Percentiles rank a stretch among this genome's conserved stretches.
These are phyloP conservation scores for Perognathus longimembris DNA, from an alignment of 2,113 vertebrate genomes.

Conservation along the genomic window DNA sequence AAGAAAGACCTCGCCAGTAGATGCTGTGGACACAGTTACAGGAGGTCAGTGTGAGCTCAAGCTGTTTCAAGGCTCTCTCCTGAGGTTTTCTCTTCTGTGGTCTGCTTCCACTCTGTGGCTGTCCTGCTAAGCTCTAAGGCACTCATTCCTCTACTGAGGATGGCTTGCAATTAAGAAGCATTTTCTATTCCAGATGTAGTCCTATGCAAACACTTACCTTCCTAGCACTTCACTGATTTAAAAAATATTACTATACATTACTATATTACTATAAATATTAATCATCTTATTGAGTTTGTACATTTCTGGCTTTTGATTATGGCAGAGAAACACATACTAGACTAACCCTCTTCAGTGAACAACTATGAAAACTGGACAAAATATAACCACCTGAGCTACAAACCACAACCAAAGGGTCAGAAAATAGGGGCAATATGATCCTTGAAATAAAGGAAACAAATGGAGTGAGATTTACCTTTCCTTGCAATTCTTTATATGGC, in stretches of 20 bases:
- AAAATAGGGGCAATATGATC: neutral
- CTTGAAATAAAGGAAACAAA: neutral
- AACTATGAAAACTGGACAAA: constrained; percentile 39
- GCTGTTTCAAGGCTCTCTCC: constrained; percentile 84
- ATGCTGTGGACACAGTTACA: constrained; percentile 74
- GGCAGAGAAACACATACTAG: neutral
- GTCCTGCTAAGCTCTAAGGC: constrained; percentile 71
- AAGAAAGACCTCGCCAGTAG: constrained; percentile 80
- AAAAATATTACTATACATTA: too few relatives aligned
- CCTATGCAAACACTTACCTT: constrained; percentile 3
- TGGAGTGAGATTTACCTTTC: neutral
- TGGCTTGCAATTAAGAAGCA: constrained; percentile 29
- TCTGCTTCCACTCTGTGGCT: constrained; percentile 74
- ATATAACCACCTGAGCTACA: neutral
- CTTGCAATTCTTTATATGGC: neutral
- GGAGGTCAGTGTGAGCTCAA: constrained; percentile 80
- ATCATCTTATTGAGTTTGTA: constrained; percentile 10
- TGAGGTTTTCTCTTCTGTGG: constrained; percentile 40
- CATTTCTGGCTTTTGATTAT: constrained; percentile 12
- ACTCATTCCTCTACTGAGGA: constrained; percentile 44
- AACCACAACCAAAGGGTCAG: neutral
- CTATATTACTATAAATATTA: too few relatives aligned
- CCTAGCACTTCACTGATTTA: constrained; percentile 33
- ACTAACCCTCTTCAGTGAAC: neutral
- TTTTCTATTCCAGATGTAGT: neutral